Evolutionary conservation across 2,888 invertebrate species (phyloP).

Genomic region (Psylliodes chrysocephalus): DNA sequence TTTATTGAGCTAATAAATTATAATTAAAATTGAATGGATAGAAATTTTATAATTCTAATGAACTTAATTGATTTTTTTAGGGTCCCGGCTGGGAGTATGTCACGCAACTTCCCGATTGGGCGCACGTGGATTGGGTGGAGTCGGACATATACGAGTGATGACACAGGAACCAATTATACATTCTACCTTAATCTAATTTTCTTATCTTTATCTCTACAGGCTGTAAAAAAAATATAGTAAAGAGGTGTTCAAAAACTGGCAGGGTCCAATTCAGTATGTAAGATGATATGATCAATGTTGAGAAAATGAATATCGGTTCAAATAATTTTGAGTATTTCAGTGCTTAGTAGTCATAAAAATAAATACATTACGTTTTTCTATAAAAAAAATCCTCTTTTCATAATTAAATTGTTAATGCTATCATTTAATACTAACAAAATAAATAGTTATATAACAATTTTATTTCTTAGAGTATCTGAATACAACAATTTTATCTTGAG

Average conservation of each 20-base stretch:
- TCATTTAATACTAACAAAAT: too few species aligned
- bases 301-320: slow-evolving; percentile 2
- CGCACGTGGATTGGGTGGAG: slow-evolving; percentile 84
- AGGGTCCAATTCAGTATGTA: slow-evolving; percentile 50
- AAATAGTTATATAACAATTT: too few species aligned
- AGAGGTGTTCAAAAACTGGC: slow-evolving; percentile 59
- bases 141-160: slow-evolving; percentile 67
- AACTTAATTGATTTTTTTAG: too few species aligned
- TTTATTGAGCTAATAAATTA: too few species aligned
- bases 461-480: too few species aligned
- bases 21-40: too few species aligned
- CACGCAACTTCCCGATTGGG: slow-evolving; percentile 93
- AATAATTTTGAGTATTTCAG: slow-evolving; percentile 43
- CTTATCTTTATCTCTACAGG: slow-evolving; percentile 61
- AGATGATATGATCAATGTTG: not conserved
- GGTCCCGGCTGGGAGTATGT: slow-evolving; percentile 96
- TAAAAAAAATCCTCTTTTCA: not conserved
- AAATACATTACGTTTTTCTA: not conserved
- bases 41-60: too few species aligned
- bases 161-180: slow-evolving; percentile 42
- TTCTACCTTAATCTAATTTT: slow-evolving; percentile 56
- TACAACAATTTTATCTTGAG: too few species aligned
- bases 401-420: slow-evolving; percentile 9
- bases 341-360: slow-evolving; percentile 13
- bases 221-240: slow-evolving; percentile 52